A percentile compares a stretch with the other conserved stretches of the same genome.
phyloP scores from a whole-genome alignment of 2,888 invertebrate genomes.

The Drosophila fulvimacula region DNA sequence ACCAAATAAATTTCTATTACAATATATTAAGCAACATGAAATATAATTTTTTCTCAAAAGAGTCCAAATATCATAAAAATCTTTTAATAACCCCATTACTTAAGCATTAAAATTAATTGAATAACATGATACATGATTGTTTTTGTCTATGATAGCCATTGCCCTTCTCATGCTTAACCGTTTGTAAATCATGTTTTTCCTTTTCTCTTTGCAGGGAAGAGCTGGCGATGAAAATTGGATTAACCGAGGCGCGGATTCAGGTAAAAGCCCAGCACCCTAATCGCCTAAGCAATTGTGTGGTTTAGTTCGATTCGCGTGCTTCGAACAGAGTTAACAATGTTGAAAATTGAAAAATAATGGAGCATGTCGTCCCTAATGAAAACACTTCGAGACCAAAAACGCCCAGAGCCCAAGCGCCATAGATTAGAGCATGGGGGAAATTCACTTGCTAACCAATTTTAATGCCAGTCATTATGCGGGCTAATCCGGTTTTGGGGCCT shows the following conservation, averaged over 20 bases:
- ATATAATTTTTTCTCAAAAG: background rate
- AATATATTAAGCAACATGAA: background rate
- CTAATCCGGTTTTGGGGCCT: constrained; percentile 32
- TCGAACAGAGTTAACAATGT: constrained; percentile 69
- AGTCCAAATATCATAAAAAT: background rate
- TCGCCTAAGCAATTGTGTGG: constrained; percentile 36
- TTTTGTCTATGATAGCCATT: background rate
- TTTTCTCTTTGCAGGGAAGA: constrained; percentile 90
- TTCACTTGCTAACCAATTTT: constrained; percentile 25
- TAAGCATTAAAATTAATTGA: background rate
- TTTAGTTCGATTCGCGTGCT: constrained; percentile 67
- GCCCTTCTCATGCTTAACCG: constrained; percentile 12
- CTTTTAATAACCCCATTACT: background rate
- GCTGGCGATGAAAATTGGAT: constrained; percentile 96
- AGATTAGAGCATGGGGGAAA: constrained; percentile 21
- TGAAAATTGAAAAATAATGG: constrained; percentile 80
- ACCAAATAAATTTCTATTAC: background rate
- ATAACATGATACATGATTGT: constrained; percentile 5
- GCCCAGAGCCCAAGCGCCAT: constrained; percentile 1
- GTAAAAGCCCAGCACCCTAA: constrained; percentile 85
- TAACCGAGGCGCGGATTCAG: constrained; percentile 97
- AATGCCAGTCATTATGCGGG: constrained; percentile 59
- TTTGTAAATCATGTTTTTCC: constrained; percentile 23
- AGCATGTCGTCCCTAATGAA: constrained; percentile 80
- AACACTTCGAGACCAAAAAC: constrained; percentile 32